Base-by-base conservation (phyloP, 2,888 invertebrate species). In the Lacanobia oleracea region DNA sequence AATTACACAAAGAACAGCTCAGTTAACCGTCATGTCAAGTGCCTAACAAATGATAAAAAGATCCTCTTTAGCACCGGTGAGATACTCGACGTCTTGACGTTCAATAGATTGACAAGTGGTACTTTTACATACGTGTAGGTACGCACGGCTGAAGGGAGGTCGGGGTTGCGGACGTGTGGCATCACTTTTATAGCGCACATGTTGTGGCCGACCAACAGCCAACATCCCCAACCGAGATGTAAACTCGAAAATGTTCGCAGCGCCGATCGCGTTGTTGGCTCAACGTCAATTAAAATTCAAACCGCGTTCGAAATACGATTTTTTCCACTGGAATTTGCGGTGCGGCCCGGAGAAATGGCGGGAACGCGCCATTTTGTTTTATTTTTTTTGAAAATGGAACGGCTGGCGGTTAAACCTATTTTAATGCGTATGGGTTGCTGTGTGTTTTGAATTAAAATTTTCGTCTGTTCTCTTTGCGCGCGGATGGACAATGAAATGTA, bases 281-380 rank as follows among this genome's bases (percentile, higher is more conserved):
- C 94, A 94, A 93, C 93, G 94, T 95, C 96, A 95, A 96, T 96
- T 96, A 96, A 96, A 96, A 96, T 96, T 96, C 96, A 96, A 95
- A 95, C 93, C 94, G 93, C 96, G 96, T 95, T 93, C 95, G 95
- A 94, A 96, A 95, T 95, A 95, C 96, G 96, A 96, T 96, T 96
- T 96, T 96, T 96, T 95, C 94, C 93, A 90, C 90, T 92, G 96
- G 96, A 95, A 96, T 96, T 95, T 95, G 95, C 92, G 95, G 95
- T 93, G 93, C 89, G 93, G 93, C 90, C 90, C 91, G 88, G 93
- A 93, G 95, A 94, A 94, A 95, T 94, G 94, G 94, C 94, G 92
- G 92, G 94, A 94, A 93, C 93, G 94, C 93, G 94, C 93, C 94
- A 94, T 94, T 94, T 94, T 94, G 93, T 95, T 94, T 95, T 94